Percentiles rank a stretch among this genome's conserved stretches.
These are phyloP conservation scores for Choreutis nemorana DNA, from an alignment of 2,888 invertebrate genomes.

Conservation along the genomic window DNA sequence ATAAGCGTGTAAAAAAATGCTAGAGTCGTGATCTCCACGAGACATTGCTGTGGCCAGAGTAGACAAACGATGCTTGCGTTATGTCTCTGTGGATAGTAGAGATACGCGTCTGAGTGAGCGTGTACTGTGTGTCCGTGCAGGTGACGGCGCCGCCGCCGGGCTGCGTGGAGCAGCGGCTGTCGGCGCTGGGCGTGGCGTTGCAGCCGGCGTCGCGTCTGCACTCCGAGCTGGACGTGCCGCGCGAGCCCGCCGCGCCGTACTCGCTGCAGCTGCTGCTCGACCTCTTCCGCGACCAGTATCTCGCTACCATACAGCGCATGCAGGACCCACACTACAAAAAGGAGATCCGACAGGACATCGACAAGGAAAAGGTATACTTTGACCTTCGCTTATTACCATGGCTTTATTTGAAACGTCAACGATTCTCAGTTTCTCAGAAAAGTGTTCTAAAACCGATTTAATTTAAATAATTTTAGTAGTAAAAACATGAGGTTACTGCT, in stretches of 20 bases:
- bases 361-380: conserved; percentile 73
- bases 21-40: too few relatives aligned
- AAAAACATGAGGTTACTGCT: too few relatives aligned
- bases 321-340: conserved; percentile 77
- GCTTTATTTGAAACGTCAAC: too few relatives aligned
- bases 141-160: conserved; percentile 86
- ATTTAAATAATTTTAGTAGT: too few relatives aligned
- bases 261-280: conserved; percentile 88
- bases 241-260: conserved; percentile 82
- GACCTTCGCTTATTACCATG: background rate
- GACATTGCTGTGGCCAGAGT: too few relatives aligned
- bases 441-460: too few relatives aligned
- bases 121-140: conserved; percentile 16
- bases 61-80: too few relatives aligned
- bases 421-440: too few relatives aligned
- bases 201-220: conserved; percentile 72
- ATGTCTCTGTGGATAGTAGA: too few relatives aligned
- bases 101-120: background rate
- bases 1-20: too few relatives aligned
- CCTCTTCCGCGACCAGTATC: conserved; percentile 85
- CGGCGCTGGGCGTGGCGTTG: conserved; percentile 75
- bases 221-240: conserved; percentile 84
- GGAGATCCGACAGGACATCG: conserved; percentile 78
- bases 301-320: conserved; percentile 86
- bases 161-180: conserved; percentile 89